Evolutionary conservation across 2,888 invertebrate species (phyloP), one percentile per base, ranked within the genome.

Genomic region (Eilema griseolum): DNA sequence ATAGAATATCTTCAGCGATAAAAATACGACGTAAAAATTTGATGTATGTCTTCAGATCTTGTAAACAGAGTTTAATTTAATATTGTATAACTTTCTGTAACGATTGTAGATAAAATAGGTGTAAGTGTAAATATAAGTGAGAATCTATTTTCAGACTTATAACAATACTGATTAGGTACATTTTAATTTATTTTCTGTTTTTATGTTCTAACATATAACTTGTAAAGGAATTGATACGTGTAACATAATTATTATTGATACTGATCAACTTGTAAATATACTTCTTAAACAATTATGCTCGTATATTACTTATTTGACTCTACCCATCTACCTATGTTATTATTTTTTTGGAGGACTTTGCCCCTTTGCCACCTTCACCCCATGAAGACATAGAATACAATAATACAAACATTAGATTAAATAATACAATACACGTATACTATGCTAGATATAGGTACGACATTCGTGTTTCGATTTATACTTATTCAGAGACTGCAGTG

Each of bases 211-310:
- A 46, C 20, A 26, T 20, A 62, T 33, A 37, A 8, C 8, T 26
- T 37, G 14, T 3, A 41, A 41, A 41, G 41, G 24, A 62, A 62
- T 62, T 26, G 16, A 41, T 41, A 62, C 41, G 5, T 26, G 41
- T 62, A 62, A 41, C 26, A 41, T 62, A 37, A 62, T 23, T 37
- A 61, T 24, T 37, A 11, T 41, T 41, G 37, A 24, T 41, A 16
- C 24, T 41, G 24, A 62, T 24, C 24, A 62, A 26, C 37, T 41
- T 41, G 16, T 62, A 62, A 62, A 26, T 62, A 62, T 20, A 62
- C 16, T 26, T 24, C 1, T 62, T 41, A 41, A 20, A 62, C 41
- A n/a, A 16, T 26, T 62, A 41, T 8, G 20, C 20, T 41, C 5
- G 4, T 11, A 37, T 62, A 41, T 62, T 62, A 41, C 37, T 61